These are phyloP conservation scores for Trachythela sp. DNA, from an alignment of 64 coral and sea anemone species.

Conservation along the genomic window DNA sequence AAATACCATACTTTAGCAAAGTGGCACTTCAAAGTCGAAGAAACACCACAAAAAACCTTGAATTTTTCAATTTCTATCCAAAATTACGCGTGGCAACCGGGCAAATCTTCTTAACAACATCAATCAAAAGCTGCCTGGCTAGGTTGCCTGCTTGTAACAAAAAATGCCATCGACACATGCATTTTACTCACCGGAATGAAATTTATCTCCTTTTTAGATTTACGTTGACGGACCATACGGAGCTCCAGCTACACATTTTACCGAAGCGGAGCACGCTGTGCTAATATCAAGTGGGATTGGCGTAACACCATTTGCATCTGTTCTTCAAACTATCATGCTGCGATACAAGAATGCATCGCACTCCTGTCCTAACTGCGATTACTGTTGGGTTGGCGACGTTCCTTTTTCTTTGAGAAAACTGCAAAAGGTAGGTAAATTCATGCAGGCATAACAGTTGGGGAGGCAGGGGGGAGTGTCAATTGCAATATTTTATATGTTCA, in stretches of 20 bases:
- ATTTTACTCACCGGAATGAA: not conserved
- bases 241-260: constrained; percentile 11
- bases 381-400: not conserved
- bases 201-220: not conserved
- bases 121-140: too few relatives aligned
- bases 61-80: too few relatives aligned
- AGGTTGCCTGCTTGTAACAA: too few relatives aligned
- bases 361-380: not conserved
- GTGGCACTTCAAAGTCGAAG: too few relatives aligned
- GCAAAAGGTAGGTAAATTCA: not conserved
- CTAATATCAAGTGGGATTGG: constrained; percentile 16
- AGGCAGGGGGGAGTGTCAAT: too few relatives aligned
- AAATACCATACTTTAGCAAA: too few relatives aligned
- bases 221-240: constrained; percentile 10
- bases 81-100: too few relatives aligned
- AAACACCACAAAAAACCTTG: too few relatives aligned
- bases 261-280: constrained; percentile 11
- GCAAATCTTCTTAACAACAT: too few relatives aligned
- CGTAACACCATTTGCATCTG: constrained; percentile 4
- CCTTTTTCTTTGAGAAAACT: constrained; percentile 5
- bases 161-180: too few relatives aligned
- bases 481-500: too few relatives aligned
- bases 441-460: too few relatives aligned
- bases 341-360: constrained; percentile 12
- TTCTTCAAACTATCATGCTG: constrained; percentile 16